A percentile compares a stretch with the other conserved stretches of the same genome.
Evolutionary conservation across 2,888 invertebrate genomes (phyloP).

Genomic region (Uloborus plumipes): DNA sequence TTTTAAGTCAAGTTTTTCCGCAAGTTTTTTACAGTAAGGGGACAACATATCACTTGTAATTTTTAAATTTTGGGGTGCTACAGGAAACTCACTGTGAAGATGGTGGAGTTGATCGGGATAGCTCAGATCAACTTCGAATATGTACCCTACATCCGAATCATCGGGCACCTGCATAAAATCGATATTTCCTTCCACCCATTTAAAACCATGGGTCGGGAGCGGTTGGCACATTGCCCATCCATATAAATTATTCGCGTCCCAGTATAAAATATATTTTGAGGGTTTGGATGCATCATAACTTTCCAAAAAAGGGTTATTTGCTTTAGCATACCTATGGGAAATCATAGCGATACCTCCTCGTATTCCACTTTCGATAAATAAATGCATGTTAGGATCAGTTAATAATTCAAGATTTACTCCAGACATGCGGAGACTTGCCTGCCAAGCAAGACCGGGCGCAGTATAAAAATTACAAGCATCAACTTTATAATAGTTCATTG

Average conservation of each 20-base stretch:
- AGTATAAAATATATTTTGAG: conserved; percentile 19
- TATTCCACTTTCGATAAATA: not conserved
- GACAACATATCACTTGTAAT: not conserved
- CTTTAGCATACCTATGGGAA: conserved; percentile 17
- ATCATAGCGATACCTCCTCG: not conserved
- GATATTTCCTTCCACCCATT: not conserved
- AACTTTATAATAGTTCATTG: too few relatives aligned
- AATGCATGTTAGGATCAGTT: too few relatives aligned
- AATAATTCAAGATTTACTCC: conserved; percentile 6
- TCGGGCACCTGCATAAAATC: not conserved
- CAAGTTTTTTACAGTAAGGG: conserved; percentile 1
- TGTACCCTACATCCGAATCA: conserved; percentile 10
- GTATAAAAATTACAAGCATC: too few relatives aligned
- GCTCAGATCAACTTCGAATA: conserved; percentile 28
- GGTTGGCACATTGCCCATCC: conserved; percentile 37
- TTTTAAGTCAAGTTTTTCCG: not conserved
- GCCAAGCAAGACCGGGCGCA: not conserved
- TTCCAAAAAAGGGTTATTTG: conserved; percentile 13
- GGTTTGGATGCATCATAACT: conserved; percentile 13
- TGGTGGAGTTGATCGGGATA: conserved; percentile 10
- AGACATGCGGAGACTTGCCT: not conserved
- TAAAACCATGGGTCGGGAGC: conserved; percentile 40
- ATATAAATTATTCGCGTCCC: conserved; percentile 52
- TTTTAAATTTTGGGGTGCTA: conserved; percentile 25
- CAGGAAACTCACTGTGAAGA: conserved; percentile 25